Percentiles rank a stretch among this genome's conserved stretches.
Conservation (phyloP, 2,113 vertebrate species). For the Herpetotheres cachinnans region DNA sequence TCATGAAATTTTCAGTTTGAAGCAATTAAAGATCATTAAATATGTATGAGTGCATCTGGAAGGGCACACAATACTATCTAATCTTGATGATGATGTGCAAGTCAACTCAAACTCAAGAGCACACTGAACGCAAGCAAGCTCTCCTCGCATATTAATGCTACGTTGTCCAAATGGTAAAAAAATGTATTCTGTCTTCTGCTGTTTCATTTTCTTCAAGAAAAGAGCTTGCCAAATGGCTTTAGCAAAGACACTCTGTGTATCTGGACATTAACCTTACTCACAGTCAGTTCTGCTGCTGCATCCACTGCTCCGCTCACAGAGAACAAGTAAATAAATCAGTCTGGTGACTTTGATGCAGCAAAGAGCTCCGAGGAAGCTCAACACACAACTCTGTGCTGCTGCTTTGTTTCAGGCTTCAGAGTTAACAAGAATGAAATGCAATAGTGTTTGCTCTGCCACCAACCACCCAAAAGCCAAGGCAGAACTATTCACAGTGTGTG, state of each 20-base stretch:
- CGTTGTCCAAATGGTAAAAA: background rate
- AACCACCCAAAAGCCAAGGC: background rate
- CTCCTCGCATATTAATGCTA: background rate
- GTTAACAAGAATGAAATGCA: background rate
- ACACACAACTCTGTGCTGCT: background rate
- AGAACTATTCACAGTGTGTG: background rate
- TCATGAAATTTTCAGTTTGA: constrained; percentile 41
- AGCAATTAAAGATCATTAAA: constrained; percentile 45
- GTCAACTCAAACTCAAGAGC: background rate
- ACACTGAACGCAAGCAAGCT: rapidly evolving
- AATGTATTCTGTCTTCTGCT: rapidly evolving
- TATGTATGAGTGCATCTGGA: constrained; percentile 33
- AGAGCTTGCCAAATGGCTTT: background rate
- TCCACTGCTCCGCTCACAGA: background rate
- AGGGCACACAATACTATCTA: background rate
- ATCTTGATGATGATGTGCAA: background rate
- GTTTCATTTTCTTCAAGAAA: background rate
- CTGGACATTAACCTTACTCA: background rate
- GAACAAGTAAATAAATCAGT: background rate
- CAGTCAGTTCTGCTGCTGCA: background rate
- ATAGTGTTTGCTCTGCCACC: background rate
- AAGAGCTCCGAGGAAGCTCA: background rate
- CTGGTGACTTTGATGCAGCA: background rate
- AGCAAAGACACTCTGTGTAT: rapidly evolving
- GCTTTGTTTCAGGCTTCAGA: background rate